These are phyloP conservation scores for Phengaris alcon DNA, from an alignment of 2,888 invertebrate genomes.

Conservation along the genomic window DNA sequence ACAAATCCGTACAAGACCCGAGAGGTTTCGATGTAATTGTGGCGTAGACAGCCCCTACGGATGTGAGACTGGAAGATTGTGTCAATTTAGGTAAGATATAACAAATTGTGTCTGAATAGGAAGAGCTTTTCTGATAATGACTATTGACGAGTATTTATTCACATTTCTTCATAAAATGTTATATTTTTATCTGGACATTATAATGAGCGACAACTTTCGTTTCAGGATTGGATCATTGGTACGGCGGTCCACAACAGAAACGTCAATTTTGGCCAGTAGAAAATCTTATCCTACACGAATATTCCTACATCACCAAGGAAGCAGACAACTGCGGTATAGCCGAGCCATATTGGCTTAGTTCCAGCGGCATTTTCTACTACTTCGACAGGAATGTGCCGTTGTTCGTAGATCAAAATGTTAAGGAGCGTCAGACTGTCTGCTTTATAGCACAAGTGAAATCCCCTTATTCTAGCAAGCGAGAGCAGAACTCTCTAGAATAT, in stretches of 20 bases:
- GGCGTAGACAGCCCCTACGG: constrained; percentile 59
- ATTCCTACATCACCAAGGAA: constrained; percentile 79
- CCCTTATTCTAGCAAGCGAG: constrained; percentile 67
- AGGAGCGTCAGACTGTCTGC: constrained; percentile 68
- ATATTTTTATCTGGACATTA: not conserved
- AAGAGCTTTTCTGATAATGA: too few species aligned
- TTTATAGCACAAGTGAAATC: constrained; percentile 71
- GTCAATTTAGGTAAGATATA: constrained; percentile 57
- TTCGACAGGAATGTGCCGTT: constrained; percentile 82
- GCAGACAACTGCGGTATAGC: constrained; percentile 78
- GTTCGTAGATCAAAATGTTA: constrained; percentile 82
- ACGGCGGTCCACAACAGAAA: constrained; percentile 80
- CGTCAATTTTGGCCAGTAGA: constrained; percentile 82
- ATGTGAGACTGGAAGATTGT: constrained; percentile 56
- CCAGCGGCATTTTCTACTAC: constrained; percentile 81
- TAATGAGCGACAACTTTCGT: constrained; percentile 28
- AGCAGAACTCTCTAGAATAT: constrained; percentile 72
- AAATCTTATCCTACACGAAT: constrained; percentile 67
- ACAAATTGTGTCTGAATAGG: too few species aligned
- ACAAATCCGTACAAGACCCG: constrained; percentile 48
- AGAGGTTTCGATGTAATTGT: constrained; percentile 56
- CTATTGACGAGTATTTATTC: too few species aligned
- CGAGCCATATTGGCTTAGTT: constrained; percentile 84
- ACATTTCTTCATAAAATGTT: too few species aligned
- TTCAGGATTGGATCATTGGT: constrained; percentile 78